Conservation (phyloP, 2,797 vertebrate genomes). For the Phoeniculus purpureus region DNA sequence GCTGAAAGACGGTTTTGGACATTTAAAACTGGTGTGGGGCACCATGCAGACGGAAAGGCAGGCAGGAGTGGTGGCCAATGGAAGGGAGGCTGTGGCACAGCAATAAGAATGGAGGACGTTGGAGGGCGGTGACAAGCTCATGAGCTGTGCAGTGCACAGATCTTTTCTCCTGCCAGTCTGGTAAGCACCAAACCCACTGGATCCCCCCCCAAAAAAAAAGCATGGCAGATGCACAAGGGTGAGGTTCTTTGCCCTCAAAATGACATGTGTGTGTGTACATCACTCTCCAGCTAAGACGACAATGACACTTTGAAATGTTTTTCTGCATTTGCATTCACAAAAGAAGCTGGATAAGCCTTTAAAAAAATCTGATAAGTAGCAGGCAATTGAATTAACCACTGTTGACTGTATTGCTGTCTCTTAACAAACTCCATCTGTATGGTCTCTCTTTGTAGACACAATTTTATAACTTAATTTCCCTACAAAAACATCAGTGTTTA, state of each 20-base stretch:
- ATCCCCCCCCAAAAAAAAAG: background rate
- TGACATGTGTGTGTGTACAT: background rate
- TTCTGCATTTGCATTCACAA: slow-evolving; percentile 63
- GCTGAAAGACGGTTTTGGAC: background rate
- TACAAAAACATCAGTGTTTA: slow-evolving; percentile 84
- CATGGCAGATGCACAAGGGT: accelerated
- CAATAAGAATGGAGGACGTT: background rate
- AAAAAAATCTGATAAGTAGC: slow-evolving; percentile 59
- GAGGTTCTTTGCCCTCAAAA: background rate
- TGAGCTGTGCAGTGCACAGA: background rate
- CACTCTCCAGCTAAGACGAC: background rate
- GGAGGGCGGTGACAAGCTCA: background rate
- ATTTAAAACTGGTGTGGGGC: background rate
- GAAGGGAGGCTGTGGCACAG: accelerated
- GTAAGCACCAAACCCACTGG: accelerated
- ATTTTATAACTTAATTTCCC: slow-evolving; percentile 80
- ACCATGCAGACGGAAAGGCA: background rate
- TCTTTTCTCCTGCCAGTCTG: background rate
- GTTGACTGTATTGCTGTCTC: slow-evolving; percentile 65
- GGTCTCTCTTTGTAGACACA: slow-evolving; percentile 76
- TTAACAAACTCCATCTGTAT: slow-evolving; percentile 79
- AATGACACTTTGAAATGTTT: slow-evolving; percentile 1
- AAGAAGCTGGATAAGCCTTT: slow-evolving; percentile 50
- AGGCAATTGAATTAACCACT: slow-evolving; percentile 57
- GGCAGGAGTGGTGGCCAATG: background rate